Percentiles rank a stretch among this genome's conserved stretches.
Evolutionary conservation across 1,140 invertebrate genomes (phyloP).

Genomic region (Anadara kagoshimensis): DNA sequence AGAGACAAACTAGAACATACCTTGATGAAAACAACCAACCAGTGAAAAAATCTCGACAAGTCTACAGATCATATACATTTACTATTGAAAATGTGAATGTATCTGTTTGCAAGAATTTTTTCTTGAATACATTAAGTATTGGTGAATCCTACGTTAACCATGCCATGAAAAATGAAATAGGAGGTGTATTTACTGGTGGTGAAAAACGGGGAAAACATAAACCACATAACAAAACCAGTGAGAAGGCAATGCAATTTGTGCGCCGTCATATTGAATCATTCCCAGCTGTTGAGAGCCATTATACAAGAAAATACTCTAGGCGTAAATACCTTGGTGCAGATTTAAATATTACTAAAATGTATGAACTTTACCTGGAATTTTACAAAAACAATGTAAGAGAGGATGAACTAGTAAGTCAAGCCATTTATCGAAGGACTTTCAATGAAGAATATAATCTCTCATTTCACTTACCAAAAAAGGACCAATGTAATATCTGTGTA

Average conservation of each 20-base stretch:
- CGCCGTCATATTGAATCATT: constrained; percentile 11
- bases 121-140: background rate
- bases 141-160: background rate
- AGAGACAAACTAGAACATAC: constrained; percentile 10
- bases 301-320: background rate
- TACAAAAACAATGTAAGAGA: background rate
- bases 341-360: background rate
- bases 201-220: background rate
- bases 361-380: background rate
- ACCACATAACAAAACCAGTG: constrained; percentile 1
- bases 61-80: background rate
- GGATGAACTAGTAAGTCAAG: background rate
- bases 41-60: constrained; percentile 10
- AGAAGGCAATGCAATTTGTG: background rate
- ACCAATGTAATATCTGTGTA: constrained; percentile 13
- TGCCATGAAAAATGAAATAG: constrained; percentile 2
- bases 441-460: constrained; percentile 9
- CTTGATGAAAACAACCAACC: constrained; percentile 17
- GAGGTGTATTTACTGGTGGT: background rate
- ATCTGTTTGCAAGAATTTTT: background rate
- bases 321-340: background rate
- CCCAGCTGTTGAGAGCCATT: constrained; percentile 4
- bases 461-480: constrained; percentile 3
- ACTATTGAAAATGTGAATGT: background rate
- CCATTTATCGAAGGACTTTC: background rate